phyloP scores from a whole-genome alignment of 2,888 invertebrate genomes.

The Subacronicta megacephala region DNA sequence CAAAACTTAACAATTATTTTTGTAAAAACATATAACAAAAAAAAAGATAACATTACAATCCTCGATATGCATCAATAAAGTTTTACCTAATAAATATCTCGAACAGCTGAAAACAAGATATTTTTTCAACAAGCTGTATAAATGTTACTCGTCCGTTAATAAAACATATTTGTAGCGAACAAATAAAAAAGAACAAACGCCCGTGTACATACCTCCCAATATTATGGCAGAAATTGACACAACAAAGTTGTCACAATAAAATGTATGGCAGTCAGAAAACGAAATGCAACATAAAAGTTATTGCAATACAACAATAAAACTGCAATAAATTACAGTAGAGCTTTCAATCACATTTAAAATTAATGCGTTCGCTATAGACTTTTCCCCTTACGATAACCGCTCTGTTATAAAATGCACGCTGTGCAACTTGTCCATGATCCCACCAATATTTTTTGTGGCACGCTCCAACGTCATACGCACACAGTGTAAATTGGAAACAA shows the following conservation, averaged over 20 bases:
- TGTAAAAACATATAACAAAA: not conserved
- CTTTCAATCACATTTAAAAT: slow-evolving; percentile 58
- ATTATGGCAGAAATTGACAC: slow-evolving; percentile 36
- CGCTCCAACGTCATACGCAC: slow-evolving; percentile 63
- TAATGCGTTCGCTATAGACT: slow-evolving; percentile 48
- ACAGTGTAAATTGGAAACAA: slow-evolving; percentile 85
- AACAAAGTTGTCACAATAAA: slow-evolving; percentile 37
- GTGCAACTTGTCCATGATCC: slow-evolving; percentile 63
- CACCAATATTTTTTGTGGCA: slow-evolving; percentile 73
- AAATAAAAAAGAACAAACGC: slow-evolving; percentile 28
- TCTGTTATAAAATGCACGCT: slow-evolving; percentile 50
- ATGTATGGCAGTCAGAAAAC: slow-evolving; percentile 30
- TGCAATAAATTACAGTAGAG: slow-evolving; percentile 47
- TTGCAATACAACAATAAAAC: slow-evolving; percentile 31
- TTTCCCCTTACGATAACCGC: slow-evolving; percentile 25
- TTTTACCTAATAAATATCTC: not conserved
- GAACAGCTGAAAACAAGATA: slow-evolving; percentile 3
- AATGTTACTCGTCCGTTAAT: slow-evolving; percentile 26
- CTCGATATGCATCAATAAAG: not conserved
- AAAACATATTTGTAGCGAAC: slow-evolving; percentile 28
- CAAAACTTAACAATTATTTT: too few relatives aligned
- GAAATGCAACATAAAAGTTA: slow-evolving; percentile 29
- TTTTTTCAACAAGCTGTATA: slow-evolving; percentile 21
- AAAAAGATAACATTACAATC: not conserved
- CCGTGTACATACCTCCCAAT: slow-evolving; percentile 22